phyloP scores from a whole-genome alignment of 2,888 invertebrate genomes.

The Lymantria dispar region DNA sequence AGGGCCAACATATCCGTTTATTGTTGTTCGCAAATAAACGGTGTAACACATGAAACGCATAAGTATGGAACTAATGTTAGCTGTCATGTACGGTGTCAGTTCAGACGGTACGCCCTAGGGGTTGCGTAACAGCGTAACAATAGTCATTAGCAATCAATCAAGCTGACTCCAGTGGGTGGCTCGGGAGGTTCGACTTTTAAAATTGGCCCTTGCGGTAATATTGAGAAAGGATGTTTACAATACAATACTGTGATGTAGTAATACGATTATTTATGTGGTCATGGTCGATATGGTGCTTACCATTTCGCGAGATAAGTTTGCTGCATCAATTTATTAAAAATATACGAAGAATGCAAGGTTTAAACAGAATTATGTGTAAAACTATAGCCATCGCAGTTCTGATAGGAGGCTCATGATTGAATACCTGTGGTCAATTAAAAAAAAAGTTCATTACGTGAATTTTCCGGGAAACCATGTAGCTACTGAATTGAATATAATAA shows the following conservation, averaged over 20 bases:
- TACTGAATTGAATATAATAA: too few species aligned
- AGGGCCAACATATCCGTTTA: constrained; percentile 59
- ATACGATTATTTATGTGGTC: constrained; percentile 30
- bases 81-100: constrained; percentile 60
- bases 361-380: constrained; percentile 58
- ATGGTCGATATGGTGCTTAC: constrained; percentile 43
- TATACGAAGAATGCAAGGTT: constrained; percentile 60
- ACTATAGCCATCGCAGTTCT: constrained; percentile 16
- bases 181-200: constrained; percentile 46
- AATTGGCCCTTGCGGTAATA: constrained; percentile 64
- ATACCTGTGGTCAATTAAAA: not conserved
- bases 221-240: constrained; percentile 35
- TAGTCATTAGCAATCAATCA: constrained; percentile 78
- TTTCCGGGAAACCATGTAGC: too few species aligned
- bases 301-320: constrained; percentile 41
- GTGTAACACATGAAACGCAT: constrained; percentile 43
- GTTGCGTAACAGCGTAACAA: constrained; percentile 68
- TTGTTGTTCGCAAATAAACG: constrained; percentile 62
- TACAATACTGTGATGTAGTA: constrained; percentile 25
- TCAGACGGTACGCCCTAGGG: constrained; percentile 48
- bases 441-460: not conserved
- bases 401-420: not conserved
- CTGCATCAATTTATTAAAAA: constrained; percentile 4
- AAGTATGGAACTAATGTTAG: constrained; percentile 57
- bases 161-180: constrained; percentile 57